phyloP scores from a whole-genome alignment of 2,113 vertebrate genomes.

The Myrmecobius fasciatus region DNA sequence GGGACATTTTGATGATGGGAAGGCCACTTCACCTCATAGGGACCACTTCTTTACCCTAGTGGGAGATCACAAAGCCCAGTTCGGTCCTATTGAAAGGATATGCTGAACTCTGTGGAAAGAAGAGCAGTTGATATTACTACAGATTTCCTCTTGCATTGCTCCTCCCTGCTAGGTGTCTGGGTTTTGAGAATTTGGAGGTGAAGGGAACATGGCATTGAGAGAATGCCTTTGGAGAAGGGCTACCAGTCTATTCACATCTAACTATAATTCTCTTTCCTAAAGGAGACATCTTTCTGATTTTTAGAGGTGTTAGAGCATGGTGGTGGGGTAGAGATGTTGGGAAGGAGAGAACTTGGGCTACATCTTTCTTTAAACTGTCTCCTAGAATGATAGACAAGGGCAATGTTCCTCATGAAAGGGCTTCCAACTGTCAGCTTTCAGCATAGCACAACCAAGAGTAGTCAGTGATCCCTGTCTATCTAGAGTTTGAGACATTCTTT shows the following conservation, averaged over 20 bases:
- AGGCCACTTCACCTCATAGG: background rate
- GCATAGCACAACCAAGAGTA: background rate
- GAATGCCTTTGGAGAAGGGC: background rate
- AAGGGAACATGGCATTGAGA: background rate
- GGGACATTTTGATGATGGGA: background rate
- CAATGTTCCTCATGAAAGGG: background rate
- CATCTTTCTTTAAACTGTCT: background rate
- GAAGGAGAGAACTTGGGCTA: background rate
- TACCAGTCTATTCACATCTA: background rate
- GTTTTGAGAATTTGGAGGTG: background rate
- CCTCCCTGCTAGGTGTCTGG: background rate
- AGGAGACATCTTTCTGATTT: background rate
- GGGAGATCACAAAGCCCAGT: background rate
- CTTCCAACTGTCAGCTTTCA: background rate
- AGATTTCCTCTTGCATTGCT: background rate
- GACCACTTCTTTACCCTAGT: background rate
- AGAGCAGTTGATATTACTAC: background rate
- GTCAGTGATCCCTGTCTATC: background rate
- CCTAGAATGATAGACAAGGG: background rate
- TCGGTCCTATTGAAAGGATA: background rate
- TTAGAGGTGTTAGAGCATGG: background rate
- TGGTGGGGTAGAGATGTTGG: background rate
- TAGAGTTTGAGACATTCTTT: background rate
- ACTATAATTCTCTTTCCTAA: background rate
- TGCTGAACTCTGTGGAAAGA: background rate